Evolutionary conservation across 2,113 vertebrate species (phyloP).

Genomic region (Hydropotes inermis): DNA sequence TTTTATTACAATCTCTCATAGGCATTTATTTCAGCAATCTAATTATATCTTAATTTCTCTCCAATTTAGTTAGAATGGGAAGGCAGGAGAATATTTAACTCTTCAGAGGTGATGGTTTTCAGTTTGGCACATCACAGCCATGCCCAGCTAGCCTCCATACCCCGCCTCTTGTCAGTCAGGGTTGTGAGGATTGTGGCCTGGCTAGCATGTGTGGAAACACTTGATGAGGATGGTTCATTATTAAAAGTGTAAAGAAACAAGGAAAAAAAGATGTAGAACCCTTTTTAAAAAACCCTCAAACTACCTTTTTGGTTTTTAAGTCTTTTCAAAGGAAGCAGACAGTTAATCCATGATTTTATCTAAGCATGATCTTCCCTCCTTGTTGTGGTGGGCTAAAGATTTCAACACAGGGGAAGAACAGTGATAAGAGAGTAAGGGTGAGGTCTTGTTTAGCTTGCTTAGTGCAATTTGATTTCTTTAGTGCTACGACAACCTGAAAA

Average conservation of each 20-base stretch:
- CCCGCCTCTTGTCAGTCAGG: not conserved
- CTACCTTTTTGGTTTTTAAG: not conserved
- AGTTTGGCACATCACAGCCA: not conserved
- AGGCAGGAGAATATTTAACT: not conserved
- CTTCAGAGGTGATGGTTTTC: constrained; percentile 2
- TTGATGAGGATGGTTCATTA: not conserved
- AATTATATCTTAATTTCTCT: constrained; percentile 1
- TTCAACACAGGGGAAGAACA: not conserved
- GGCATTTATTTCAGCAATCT: not conserved
- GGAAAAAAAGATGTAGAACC: not conserved
- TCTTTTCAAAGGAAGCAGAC: not conserved
- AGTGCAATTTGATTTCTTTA: not conserved
- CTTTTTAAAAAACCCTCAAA: not conserved
- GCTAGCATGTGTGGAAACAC: not conserved
- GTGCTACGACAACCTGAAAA: not conserved
- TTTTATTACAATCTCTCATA: not conserved
- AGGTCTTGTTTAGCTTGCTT: not conserved
- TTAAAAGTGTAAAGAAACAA: not conserved
- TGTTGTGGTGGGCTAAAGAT: not conserved
- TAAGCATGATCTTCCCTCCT: constrained; percentile 11
- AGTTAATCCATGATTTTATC: not conserved
- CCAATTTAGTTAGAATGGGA: not conserved
- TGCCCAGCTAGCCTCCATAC: not conserved
- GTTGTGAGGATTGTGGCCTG: not conserved
- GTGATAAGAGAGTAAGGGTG: not conserved